Conservation (phyloP, 37 sponge, comb jelly and placozoan genomes). For the Spongilla lacustris region DNA sequence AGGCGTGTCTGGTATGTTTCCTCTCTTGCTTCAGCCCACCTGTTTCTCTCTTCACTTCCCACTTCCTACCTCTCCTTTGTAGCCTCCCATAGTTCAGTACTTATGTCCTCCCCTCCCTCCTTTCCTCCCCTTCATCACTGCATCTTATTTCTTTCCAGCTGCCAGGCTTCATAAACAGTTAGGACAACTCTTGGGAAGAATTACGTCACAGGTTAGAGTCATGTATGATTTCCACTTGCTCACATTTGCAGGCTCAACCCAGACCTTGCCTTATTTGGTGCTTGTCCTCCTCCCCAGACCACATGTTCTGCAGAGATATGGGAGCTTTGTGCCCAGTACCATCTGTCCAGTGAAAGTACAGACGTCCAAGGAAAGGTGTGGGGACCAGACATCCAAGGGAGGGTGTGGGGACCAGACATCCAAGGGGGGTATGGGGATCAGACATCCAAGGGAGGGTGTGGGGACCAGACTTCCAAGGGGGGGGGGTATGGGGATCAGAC, state of each 20-base stretch:
- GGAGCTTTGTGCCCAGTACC: conserved; percentile 61
- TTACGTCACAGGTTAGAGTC: conserved; percentile 23
- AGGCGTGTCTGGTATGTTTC: conserved; percentile 27
- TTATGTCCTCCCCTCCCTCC: background rate
- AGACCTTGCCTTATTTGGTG: background rate
- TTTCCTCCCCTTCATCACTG: background rate
- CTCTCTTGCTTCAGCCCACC: background rate
- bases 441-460: no score
- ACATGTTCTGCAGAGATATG: conserved; percentile 57
- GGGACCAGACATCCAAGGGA: no score
- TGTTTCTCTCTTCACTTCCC: background rate
- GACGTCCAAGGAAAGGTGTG: conserved; percentile 60
- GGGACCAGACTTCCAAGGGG: no score
- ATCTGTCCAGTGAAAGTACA: conserved; percentile 41
- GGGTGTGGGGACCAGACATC: no score
- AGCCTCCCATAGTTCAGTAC: no score
- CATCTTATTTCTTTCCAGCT: background rate
- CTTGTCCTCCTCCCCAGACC: conserved; percentile 13
- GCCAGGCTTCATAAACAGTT: conserved; percentile 22
- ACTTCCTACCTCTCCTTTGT: background rate
- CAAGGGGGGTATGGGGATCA: no score
- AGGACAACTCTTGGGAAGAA: conserved; percentile 55
- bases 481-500: no score
- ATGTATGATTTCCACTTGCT: background rate
- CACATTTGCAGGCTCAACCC: background rate